phyloP scores from a whole-genome alignment of 2,797 vertebrate species.

The Philypnodon macrostomus region DNA sequence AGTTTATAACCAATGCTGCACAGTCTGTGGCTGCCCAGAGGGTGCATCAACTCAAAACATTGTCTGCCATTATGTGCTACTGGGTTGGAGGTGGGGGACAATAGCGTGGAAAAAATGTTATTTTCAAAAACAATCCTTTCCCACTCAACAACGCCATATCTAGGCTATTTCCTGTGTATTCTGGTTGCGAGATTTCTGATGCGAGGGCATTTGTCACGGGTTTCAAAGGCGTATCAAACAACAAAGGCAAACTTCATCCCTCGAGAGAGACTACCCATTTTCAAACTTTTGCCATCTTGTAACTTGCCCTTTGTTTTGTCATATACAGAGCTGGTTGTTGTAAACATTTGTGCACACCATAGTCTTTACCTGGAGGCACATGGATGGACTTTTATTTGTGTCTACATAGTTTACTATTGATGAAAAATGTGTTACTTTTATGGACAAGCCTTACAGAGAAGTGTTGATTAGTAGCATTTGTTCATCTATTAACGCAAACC shows the following conservation, averaged over 20 bases:
- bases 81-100: slow-evolving; percentile 67
- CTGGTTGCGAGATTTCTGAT: slow-evolving; percentile 81
- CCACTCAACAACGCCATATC: slow-evolving; percentile 74
- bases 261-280: slow-evolving; percentile 53
- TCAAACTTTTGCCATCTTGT: slow-evolving; percentile 60
- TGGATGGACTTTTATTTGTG: slow-evolving; percentile 1
- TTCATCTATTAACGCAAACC: too few relatives aligned
- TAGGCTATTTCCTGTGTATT: slow-evolving; percentile 81
- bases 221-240: slow-evolving; percentile 79
- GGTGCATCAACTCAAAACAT: slow-evolving; percentile 75
- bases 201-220: slow-evolving; percentile 79
- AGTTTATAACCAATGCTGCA: slow-evolving; percentile 76
- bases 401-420: slow-evolving; percentile 4
- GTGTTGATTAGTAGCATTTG: too few relatives aligned
- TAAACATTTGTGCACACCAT: slow-evolving; percentile 19
- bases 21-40: slow-evolving; percentile 70
- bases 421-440: slow-evolving; percentile 9
- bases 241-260: slow-evolving; percentile 69
- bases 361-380: slow-evolving; percentile 29
- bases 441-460: neutral
- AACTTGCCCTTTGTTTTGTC: slow-evolving; percentile 52
- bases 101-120: slow-evolving; percentile 76
- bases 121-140: slow-evolving; percentile 78
- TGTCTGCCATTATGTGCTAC: slow-evolving; percentile 73
- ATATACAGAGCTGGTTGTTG: slow-evolving; percentile 39